Evolutionary conservation across 2,797 vertebrate genomes (phyloP).

Genomic region (Oceanodroma leucorhoa): DNA sequence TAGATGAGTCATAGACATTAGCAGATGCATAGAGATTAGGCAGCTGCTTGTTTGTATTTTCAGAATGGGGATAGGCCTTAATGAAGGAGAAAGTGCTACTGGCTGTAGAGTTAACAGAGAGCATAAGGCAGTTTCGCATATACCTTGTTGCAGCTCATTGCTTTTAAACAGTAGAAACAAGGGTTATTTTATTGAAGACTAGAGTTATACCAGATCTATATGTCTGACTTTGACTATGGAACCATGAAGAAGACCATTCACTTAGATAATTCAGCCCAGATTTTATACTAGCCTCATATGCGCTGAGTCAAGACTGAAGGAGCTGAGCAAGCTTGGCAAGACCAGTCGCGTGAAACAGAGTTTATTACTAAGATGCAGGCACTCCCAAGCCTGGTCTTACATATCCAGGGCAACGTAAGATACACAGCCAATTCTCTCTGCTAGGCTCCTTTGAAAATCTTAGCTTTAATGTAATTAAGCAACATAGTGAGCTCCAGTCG

Average conservation of each 20-base stretch:
- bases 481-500: background rate
- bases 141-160: background rate
- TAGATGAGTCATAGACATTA: background rate
- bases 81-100: background rate
- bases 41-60: background rate
- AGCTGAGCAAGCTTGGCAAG: background rate
- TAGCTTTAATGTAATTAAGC: constrained; percentile 39
- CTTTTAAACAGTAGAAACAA: background rate
- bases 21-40: background rate
- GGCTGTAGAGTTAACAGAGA: background rate
- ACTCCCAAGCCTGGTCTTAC: background rate
- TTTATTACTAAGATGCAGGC: background rate
- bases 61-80: background rate
- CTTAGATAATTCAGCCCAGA: background rate
- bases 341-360: background rate
- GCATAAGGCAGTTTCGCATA: background rate
- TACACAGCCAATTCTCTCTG: background rate
- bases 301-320: background rate
- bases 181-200: accelerated
- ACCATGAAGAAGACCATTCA: background rate
- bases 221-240: background rate
- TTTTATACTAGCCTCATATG: background rate
- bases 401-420: background rate
- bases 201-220: background rate
- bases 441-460: background rate